Evolutionary conservation across 30 jellyfish, hydroid and myxozoan genomes (phyloP).

Genomic region (Hydra vulgaris): DNA sequence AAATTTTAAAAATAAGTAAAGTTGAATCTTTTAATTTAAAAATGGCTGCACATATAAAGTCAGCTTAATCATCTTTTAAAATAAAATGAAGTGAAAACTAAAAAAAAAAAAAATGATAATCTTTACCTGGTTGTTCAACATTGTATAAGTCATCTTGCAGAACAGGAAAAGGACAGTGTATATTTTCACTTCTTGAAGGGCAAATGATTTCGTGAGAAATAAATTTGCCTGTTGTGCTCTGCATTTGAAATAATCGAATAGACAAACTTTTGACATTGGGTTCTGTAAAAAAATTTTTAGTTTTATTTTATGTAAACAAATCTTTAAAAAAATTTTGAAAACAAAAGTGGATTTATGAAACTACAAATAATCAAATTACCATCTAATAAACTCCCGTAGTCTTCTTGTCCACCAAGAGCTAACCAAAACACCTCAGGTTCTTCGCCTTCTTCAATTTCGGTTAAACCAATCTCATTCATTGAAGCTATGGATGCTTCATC

Average conservation of each 20-base stretch:
- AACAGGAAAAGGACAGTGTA: conserved; percentile 76
- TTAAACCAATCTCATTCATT: conserved; percentile 50
- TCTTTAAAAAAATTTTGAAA: neutral
- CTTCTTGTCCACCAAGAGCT: conserved; percentile 93
- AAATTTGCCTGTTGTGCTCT: conserved; percentile 55
- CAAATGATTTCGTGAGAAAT: conserved; percentile 52
- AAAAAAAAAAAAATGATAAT: too few relatives aligned
- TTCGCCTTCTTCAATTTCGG: conserved; percentile 82
- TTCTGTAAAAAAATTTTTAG: neutral
- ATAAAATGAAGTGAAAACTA: too few relatives aligned
- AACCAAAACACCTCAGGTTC: conserved; percentile 97
- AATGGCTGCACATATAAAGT: too few relatives aligned
- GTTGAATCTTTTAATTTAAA: too few relatives aligned
- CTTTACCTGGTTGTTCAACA: conserved; percentile 83
- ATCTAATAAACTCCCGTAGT: conserved; percentile 55
- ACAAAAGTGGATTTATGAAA: too few relatives aligned
- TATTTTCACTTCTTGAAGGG: conserved; percentile 36
- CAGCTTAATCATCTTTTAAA: too few relatives aligned
- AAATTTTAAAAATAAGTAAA: too few relatives aligned
- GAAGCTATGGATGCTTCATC: conserved; percentile 76
- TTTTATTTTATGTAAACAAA: neutral
- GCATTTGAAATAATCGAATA: conserved; percentile 68
- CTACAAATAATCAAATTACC: too few relatives aligned
- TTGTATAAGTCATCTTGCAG: conserved; percentile 82
- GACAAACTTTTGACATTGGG: conserved; percentile 2